phyloP scores from a whole-genome alignment of 2,888 invertebrate species.

The Parasteatoda lunata region DNA sequence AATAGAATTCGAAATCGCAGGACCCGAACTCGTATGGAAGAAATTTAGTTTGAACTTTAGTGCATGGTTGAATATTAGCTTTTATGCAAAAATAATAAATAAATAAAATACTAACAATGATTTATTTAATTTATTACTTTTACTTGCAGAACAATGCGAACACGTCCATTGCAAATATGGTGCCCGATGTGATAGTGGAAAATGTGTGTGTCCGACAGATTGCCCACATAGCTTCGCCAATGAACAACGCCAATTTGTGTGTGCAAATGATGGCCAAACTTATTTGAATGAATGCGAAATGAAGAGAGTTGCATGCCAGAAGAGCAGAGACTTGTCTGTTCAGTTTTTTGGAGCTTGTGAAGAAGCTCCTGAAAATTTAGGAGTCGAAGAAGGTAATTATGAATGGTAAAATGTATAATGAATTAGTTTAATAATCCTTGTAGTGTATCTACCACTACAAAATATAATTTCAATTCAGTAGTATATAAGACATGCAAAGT shows the following conservation, averaged over 20 bases:
- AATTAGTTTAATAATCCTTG: too few relatives aligned
- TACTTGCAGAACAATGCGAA: constrained; percentile 81
- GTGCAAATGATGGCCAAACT: constrained; percentile 87
- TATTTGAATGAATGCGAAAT: constrained; percentile 89
- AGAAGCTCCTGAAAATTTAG: constrained; percentile 70
- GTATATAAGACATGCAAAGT: too few relatives aligned
- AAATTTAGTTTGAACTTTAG: too few relatives aligned
- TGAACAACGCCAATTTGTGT: constrained; percentile 73
- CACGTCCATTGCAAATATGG: constrained; percentile 87
- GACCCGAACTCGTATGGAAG: too few relatives aligned
- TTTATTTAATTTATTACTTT: too few relatives aligned
- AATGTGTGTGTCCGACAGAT: constrained; percentile 88
- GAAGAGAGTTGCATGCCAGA: constrained; percentile 83
- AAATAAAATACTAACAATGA: too few relatives aligned
- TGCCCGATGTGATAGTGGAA: constrained; percentile 87
- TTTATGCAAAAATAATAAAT: too few relatives aligned
- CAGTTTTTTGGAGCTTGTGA: constrained; percentile 74
- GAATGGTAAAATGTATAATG: too few relatives aligned
- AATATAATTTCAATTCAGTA: too few relatives aligned
- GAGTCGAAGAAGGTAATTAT: constrained; percentile 36
- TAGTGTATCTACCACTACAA: too few relatives aligned
- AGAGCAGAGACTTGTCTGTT: constrained; percentile 77
- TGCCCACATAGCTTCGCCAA: constrained; percentile 76
- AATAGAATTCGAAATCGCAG: too few relatives aligned
- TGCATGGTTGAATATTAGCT: too few relatives aligned